These are phyloP conservation scores for Lasioglossum pauxillum DNA, from an alignment of 2,888 invertebrate species.

Conservation along the genomic window DNA sequence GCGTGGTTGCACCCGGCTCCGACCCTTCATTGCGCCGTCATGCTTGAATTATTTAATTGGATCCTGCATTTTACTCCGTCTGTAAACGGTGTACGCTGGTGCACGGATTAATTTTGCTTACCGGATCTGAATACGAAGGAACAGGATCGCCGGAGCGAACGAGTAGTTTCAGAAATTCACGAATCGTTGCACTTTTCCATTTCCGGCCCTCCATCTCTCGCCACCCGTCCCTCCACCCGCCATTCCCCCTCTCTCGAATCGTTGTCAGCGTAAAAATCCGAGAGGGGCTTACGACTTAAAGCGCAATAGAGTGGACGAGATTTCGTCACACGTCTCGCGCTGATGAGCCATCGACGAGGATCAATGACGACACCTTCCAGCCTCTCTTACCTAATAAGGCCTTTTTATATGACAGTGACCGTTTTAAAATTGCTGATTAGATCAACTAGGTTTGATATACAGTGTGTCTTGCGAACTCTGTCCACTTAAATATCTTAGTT, in stretches of 20 bases:
- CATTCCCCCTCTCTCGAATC: neutral
- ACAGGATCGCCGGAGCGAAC: conserved; percentile 13
- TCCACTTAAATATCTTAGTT: too few relatives aligned
- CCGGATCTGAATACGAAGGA: conserved; percentile 37
- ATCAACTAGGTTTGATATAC: neutral
- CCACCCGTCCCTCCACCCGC: neutral
- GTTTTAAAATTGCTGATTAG: neutral
- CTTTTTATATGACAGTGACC: neutral
- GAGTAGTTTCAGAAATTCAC: conserved; percentile 50
- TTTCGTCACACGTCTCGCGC: neutral
- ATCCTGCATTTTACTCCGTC: conserved; percentile 55
- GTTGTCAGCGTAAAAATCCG: conserved; percentile 14
- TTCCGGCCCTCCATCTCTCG: conserved; percentile 1
- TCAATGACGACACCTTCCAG: neutral
- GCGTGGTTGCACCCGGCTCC: conserved; percentile 24
- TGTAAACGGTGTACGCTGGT: conserved; percentile 47
- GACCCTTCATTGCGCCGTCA: conserved; percentile 48
- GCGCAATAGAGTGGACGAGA: conserved; percentile 14
- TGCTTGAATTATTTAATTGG: conserved; percentile 68
- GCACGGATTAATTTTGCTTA: conserved; percentile 57
- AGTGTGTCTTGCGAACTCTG: too few relatives aligned
- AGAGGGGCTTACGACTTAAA: neutral
- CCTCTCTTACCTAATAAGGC: neutral
- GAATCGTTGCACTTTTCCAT: conserved; percentile 43
- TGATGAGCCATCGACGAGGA: neutral